Evolutionary conservation across 2,113 vertebrate genomes (phyloP), one percentile per base, ranked within the genome.

Genomic region (Amblyopsis rosae): DNA sequence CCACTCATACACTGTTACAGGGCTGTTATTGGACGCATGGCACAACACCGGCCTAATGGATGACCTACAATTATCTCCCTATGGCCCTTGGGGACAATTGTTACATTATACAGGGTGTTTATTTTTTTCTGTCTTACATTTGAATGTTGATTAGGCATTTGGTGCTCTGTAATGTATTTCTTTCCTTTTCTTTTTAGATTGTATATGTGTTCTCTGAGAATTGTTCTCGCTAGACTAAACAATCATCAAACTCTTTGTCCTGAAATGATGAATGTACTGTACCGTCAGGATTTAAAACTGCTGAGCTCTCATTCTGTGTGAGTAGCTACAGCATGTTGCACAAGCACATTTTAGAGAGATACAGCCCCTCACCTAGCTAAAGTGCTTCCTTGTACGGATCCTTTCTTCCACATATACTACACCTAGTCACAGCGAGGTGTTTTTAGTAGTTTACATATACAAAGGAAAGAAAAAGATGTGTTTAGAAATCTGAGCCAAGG

Each of bases 401-500:
- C 61, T 79, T 66, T 76, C 63, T 59, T 74, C 55, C 46, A 0
- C 67, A 66, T 73, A 76, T 41, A 77, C 77, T 82, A 83, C 87
- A 87, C 80, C 86, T 88, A 76, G 75, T 74, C 70, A 65, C 73
- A 65, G 67, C 81, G 73, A 77, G 82, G 85, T 89, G 81, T 82
- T 91, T 87, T 85, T 73, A 76, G 71, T 59, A 81, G 69, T 81
- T 82, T 54, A 12, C 77, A 62, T 67, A 65, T 80, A 86, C 69
- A 85, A 80, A 89, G 71, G 62, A 73, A 73, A 72, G 73, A 69
- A 79, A 80, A 87, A 74, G 82, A 85, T 84, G 81, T 68, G 78
- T 81, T 91, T 87, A 62, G 81, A 84, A 81, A 86, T 86, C 74
- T 75, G 82, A 75, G 73, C 82, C 80, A 76, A 79, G 83, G 85